Percentiles rank a stretch among this genome's conserved stretches.
Evolutionary conservation across 2,113 vertebrate species (phyloP).

Genomic region (Urocitellus parryii): DNA sequence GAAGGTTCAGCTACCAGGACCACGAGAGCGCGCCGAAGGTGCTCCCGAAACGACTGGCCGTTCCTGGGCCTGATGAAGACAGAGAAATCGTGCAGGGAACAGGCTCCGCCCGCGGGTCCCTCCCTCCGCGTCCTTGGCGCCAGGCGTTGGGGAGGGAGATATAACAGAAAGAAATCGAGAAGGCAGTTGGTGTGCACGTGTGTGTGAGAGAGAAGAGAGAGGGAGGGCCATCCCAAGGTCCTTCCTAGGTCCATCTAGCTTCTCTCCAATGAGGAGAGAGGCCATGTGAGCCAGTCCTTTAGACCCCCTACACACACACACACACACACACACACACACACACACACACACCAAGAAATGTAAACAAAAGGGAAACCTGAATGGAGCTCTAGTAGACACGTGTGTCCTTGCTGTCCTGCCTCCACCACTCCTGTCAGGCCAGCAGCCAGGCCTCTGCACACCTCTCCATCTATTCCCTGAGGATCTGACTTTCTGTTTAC

Average conservation of each 20-base stretch:
- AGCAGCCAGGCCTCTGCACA: slow-evolving; percentile 66
- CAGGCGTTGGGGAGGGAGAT: slow-evolving; percentile 90
- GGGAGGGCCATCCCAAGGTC: slow-evolving; percentile 58
- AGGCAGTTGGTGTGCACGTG: slow-evolving; percentile 85
- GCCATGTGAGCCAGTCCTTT: slow-evolving; percentile 75
- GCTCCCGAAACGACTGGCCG: slow-evolving; percentile 69
- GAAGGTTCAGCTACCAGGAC: slow-evolving; percentile 77
- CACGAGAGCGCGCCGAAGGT: slow-evolving; percentile 63
- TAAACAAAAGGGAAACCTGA: slow-evolving; percentile 80
- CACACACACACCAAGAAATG: slow-evolving; percentile 56
- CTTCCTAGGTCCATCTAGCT: no score
- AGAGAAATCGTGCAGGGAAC: slow-evolving; percentile 70
- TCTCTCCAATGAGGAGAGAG: slow-evolving; percentile 47
- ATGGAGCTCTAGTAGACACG: slow-evolving; percentile 79
- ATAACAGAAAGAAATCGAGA: slow-evolving; percentile 87
- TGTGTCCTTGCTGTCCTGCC: slow-evolving; percentile 67
- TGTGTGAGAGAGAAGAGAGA: slow-evolving; percentile 63
- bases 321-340: no score
- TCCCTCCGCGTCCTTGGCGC: slow-evolving; percentile 83
- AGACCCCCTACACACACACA: slow-evolving; percentile 55
- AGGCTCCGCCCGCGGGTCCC: slow-evolving; percentile 81
- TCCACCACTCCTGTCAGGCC: slow-evolving; percentile 72
- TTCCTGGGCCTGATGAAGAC: slow-evolving; percentile 80
- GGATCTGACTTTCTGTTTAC: slow-evolving; percentile 62
- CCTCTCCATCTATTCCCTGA: slow-evolving; percentile 80